Evolutionary conservation across 2,113 vertebrate species (phyloP), one percentile per base, ranked within the genome.

Genomic region (Triplophysa tibetana): DNA sequence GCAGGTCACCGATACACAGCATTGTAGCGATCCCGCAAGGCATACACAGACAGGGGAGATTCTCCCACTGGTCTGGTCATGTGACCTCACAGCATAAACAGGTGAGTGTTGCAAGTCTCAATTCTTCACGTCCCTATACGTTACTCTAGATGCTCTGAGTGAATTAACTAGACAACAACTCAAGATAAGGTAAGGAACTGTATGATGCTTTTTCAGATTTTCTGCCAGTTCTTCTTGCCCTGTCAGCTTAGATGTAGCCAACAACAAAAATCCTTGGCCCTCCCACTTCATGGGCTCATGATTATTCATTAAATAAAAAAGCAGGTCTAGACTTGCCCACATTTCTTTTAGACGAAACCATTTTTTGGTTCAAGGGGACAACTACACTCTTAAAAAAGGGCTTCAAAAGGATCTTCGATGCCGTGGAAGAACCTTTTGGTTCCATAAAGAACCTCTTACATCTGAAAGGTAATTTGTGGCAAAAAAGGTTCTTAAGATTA

Each of bases 261-360:
- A 97, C 95, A 96, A 97, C 33, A 38, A 96, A 96, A 93, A 95
- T 89, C 87, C 29, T 21, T 77, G 52, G 62, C 87, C 92, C 93
- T 88, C 95, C 92, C 92, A 92, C 87, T 91, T 89, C 92, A 63
- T 76, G 68, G 82, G 82, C 93, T 95, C 93, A 95, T 95, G 94
- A 95, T 91, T 96, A 94, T 96, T 96, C 95, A 96, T 96, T 91
- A 94, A 89, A 83, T 79, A 14, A 23, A 83, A 67, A 87, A 93
- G 93, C 97, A 99, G 93, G 97, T 81, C 91, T 85, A 89, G 91
- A 88, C 97, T 96, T 97, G 97, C 93, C 95, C 90, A 62, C 56
- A 77, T 90, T 88, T 89, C 93, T 90, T 92, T 91, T 86, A 92
- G 91, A 93, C 91, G 81, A 85, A 86, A 94, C 93, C 94, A 95